Base-by-base conservation (phyloP, 2,797 vertebrate species). In the Etheostoma perlongum region DNA sequence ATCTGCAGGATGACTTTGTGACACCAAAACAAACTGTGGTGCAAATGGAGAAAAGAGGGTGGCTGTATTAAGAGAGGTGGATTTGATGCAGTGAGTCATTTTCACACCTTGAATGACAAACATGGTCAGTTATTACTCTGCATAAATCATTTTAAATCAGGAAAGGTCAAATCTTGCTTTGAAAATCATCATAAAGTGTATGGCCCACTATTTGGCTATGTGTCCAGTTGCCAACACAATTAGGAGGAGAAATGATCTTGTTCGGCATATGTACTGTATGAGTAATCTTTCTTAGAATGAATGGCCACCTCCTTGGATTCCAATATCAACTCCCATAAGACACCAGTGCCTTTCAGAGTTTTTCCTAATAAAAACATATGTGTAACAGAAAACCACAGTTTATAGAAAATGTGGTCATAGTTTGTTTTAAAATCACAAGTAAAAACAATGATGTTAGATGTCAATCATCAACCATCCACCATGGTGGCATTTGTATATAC, bases 251-350 rank as follows among this genome's bases (percentile, higher is more conserved):
- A 71, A 60, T 11, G 23, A 1, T 25, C 13, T 59, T 67, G 55
- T 74, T 62, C 64, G 36, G 72, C 64, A 44, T 3, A 11, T 15
- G 13, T 10, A 25, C 47, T 14, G 44, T 12, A 23, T 59, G 44
- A 78, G 62, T 58, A 3, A 57, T 74, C 63, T 62, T 76, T n/a
- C 27, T 5, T 19, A 59, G 51, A 75, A 72, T 55, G 40, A 64
- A 23, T 36, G 14, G 0, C 15, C 6, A 7, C 55, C 15, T 40
- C 53, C 19, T 57, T 46, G 55, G 46, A 55, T 55, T 71, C 40
- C n/a, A 13, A 59, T 54, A 46, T 78, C 30, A 58, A 16, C 51
- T 53, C 21, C 16, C 19, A 27, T 58, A 36, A 76, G 36, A 25
- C 30, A 67, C 6, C 19, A 19, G 33, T 12, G 19, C 33, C 36